These are phyloP conservation scores for Hydropotes inermis DNA, from an alignment of 2,113 vertebrate species.

Conservation along the genomic window DNA sequence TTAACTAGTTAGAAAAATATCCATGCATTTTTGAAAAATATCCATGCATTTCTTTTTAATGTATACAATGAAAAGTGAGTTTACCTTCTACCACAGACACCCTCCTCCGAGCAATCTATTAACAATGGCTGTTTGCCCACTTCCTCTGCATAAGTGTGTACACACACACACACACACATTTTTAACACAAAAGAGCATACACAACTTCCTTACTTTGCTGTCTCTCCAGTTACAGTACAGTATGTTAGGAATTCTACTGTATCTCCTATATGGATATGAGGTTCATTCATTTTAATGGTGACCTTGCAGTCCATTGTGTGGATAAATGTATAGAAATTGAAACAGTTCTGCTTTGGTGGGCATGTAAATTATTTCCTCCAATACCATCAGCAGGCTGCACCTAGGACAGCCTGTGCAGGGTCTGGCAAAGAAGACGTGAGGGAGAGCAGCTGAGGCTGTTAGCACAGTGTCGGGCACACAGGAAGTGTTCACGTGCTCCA, in stretches of 20 bases:
- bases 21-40: background rate
- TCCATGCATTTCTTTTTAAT: background rate
- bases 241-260: background rate
- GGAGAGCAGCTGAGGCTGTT: background rate
- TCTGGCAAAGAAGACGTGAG: background rate
- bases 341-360: background rate
- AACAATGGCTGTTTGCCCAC: background rate
- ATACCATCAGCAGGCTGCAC: background rate
- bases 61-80: background rate
- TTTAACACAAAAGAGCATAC: background rate
- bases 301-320: background rate
- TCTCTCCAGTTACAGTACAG: background rate
- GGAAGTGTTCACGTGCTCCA: background rate
- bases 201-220: background rate
- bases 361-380: background rate
- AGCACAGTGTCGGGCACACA: background rate
- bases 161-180: background rate
- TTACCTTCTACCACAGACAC: background rate
- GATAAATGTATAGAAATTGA: background rate
- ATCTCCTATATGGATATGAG: background rate
- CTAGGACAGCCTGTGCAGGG: background rate
- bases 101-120: background rate
- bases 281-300: background rate
- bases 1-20: background rate
- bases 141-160: background rate